Evolutionary conservation across 2,888 invertebrate species (phyloP), one percentile per base, ranked within the genome.

Genomic region (Endotricha flammealis): DNA sequence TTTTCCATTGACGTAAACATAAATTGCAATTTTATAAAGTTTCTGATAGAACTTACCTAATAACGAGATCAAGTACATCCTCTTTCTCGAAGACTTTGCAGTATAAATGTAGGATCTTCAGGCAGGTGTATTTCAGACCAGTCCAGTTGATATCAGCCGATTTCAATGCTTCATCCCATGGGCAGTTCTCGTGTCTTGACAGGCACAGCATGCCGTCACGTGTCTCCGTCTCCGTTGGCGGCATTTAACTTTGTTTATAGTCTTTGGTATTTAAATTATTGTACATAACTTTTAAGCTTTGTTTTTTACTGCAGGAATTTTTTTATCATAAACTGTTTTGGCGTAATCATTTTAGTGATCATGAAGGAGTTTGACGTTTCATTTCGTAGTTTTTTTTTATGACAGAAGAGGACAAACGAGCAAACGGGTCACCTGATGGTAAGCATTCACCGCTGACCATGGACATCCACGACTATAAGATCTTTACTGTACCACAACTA

Each of bases 51-150:
- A 64, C 78, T 88, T 89, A 94, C 94, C 93, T 91, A 81, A 93
- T 91, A 58, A 93, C 91, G 79, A 93, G 89, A 73, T 93, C 92
- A 80, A 92, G 88, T 28, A 94, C 89, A 83, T 93, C 93, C 74
- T 91, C 91, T 66, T 92, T 91, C 66, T 93, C 93, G 79, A 95
- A 95, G 57, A 95, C 94, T 76, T 94, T 95, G 85, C 94, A 95
- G 83, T 95, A 95, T 37, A 95, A 88, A 64, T 93, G 93, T 42
- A 95, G 88, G 38, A 95, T 92, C 82, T 93, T 91, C 49, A 95
- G 89, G 74, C 95, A 95, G 50, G 94, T 92, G 78, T 93, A 92
- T 61, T 91, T 91, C 67, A 95, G 89, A 29, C 95, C 95, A n/a
- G 92, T 91, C 95, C 95, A 95, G 43, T 92, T 91, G 50, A 91